A percentile compares a stretch with the other conserved stretches of the same genome.
Conservation (phyloP, 2,888 invertebrate species). For the Fragum sueziense region DNA sequence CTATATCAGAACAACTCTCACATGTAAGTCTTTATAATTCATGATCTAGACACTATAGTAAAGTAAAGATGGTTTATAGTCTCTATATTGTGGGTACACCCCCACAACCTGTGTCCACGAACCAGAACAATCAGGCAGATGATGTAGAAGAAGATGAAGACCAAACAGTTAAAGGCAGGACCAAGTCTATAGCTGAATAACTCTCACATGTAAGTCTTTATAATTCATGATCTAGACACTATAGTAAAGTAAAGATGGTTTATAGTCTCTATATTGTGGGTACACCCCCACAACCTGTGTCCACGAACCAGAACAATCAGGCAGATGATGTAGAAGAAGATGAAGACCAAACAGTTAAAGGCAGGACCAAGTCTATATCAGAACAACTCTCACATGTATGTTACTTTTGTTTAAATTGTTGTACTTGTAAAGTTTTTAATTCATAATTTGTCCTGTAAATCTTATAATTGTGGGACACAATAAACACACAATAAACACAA, state of each 20-base stretch:
- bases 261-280: too few species aligned
- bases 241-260: too few species aligned
- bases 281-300: conserved; percentile 43
- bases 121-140: conserved; percentile 22
- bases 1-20: conserved; percentile 76
- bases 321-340: conserved; percentile 54
- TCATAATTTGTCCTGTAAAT: too few species aligned
- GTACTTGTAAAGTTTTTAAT: too few species aligned
- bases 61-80: too few species aligned
- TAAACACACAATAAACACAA: too few species aligned
- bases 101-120: conserved; percentile 29
- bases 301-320: conserved; percentile 13
- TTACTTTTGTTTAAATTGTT: too few species aligned
- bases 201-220: conserved; percentile 68
- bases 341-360: conserved; percentile 70
- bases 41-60: too few species aligned
- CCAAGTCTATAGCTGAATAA: conserved; percentile 78
- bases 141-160: conserved; percentile 59
- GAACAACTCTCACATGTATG: conserved; percentile 75
- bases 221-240: too few species aligned
- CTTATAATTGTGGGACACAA: too few species aligned
- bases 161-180: conserved; percentile 72
- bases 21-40: conserved; percentile 60
- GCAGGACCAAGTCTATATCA: conserved; percentile 74
- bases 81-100: too few species aligned